Percentiles rank a stretch among this genome's conserved stretches.
phyloP scores from a whole-genome alignment of 2,888 invertebrate species.

The Amorpha juglandis region DNA sequence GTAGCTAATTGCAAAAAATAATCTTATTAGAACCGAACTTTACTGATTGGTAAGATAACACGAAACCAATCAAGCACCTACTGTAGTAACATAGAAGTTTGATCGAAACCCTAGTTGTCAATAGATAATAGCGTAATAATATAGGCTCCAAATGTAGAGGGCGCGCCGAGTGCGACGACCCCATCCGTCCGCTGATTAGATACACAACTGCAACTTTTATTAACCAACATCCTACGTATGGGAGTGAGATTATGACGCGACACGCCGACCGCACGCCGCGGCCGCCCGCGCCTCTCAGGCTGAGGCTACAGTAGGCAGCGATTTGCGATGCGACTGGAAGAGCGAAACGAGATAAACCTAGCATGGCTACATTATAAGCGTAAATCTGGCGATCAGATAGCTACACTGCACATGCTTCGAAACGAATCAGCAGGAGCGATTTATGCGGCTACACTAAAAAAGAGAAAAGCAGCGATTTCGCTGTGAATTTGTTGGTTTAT shows the following conservation, averaged over 20 bases:
- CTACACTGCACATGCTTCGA: too few relatives aligned
- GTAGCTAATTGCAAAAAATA: background rate
- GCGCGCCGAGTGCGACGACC: constrained; percentile 59
- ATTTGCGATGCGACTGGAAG: too few relatives aligned
- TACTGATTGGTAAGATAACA: background rate
- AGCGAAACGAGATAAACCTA: too few relatives aligned
- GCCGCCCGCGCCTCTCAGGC: background rate
- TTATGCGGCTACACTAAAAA: too few relatives aligned
- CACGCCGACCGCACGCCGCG: constrained; percentile 8
- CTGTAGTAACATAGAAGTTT: background rate
- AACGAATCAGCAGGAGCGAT: too few relatives aligned
- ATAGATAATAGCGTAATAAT: constrained; percentile 23
- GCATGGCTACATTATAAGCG: too few relatives aligned
- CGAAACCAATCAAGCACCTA: background rate
- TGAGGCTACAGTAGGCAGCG: too few relatives aligned
- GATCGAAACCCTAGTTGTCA: constrained; percentile 10
- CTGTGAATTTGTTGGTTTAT: too few relatives aligned
- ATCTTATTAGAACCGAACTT: background rate
- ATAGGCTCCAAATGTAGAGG: constrained; percentile 32
- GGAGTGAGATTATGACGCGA: constrained; percentile 31
- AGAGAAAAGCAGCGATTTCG: too few relatives aligned
- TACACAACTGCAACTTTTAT: constrained; percentile 60
- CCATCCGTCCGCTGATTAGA: constrained; percentile 62
- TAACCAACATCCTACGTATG: constrained; percentile 37
- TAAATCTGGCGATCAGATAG: too few relatives aligned